These are phyloP conservation scores for Dendropsophus ebraccatus DNA, from an alignment of 2,113 vertebrate genomes.

Conservation along the genomic window DNA sequence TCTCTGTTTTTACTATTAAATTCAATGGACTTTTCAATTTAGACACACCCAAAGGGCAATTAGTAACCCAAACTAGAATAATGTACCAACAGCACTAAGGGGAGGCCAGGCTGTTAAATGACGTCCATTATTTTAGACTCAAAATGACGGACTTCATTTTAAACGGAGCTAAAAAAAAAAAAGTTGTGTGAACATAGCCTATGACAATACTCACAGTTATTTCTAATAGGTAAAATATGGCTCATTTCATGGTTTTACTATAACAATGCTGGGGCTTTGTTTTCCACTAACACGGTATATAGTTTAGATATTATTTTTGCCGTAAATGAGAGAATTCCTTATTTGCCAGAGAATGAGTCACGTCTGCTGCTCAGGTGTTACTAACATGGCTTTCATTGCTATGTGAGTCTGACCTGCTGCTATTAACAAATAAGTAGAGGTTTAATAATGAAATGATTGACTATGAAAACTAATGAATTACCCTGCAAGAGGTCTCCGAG, in stretches of 20 bases:
- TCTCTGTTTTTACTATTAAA: no score
- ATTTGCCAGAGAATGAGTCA: not conserved
- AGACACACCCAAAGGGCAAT: no score
- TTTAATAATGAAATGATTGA: not conserved
- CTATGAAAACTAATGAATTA: not conserved
- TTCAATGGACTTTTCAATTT: no score
- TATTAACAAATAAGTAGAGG: not conserved
- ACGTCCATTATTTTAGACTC: no score
- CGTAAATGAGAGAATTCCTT: not conserved
- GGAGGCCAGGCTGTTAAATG: no score
- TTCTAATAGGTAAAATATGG: not conserved
- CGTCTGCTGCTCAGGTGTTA: not conserved
- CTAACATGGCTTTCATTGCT: slow-evolving; percentile 3
- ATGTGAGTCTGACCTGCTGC: slow-evolving; percentile 17
- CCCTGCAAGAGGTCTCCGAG: not conserved
- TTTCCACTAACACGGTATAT: not conserved
- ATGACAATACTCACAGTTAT: not conserved
- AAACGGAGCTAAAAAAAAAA: no score
- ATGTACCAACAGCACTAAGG: no score
- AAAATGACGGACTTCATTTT: no score
- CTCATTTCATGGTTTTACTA: not conserved
- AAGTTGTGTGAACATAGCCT: no score
- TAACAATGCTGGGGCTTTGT: not conserved
- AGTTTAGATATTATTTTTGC: slow-evolving; percentile 6
- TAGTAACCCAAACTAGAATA: no score